Evolutionary conservation across 2,888 invertebrate species (phyloP).

Genomic region (Sipunculus nudus): DNA sequence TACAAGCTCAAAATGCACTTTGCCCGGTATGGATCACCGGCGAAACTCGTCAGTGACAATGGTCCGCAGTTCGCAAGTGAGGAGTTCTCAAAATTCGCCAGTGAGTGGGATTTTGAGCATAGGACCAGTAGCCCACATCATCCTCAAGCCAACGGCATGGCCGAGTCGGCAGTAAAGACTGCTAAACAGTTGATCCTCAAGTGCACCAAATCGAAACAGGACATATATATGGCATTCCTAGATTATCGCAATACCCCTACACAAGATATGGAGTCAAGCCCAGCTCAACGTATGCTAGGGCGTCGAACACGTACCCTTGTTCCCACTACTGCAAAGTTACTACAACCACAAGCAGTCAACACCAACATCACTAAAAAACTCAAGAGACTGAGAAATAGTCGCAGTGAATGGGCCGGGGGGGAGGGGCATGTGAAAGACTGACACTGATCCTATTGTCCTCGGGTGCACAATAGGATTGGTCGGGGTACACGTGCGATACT

Average conservation of each 20-base stretch:
- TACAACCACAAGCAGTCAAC: not conserved
- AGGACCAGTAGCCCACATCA: not conserved
- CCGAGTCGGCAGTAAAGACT: not conserved
- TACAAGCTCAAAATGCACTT: conserved; percentile 7
- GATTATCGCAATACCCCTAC: too few relatives aligned
- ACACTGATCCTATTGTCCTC: too few relatives aligned
- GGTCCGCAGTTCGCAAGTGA: not conserved
- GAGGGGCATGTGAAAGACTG: too few relatives aligned
- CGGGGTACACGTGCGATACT: too few relatives aligned
- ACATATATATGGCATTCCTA: too few relatives aligned
- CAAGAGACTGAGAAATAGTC: too few relatives aligned
- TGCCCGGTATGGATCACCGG: conserved; percentile 9
- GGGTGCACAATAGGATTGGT: too few relatives aligned
- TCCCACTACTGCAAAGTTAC: not conserved
- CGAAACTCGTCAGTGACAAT: conserved; percentile 3
- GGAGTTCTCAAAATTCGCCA: not conserved
- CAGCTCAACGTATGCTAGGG: too few relatives aligned
- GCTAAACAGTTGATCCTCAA: too few relatives aligned
- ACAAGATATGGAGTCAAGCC: too few relatives aligned
- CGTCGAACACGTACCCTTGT: not conserved
- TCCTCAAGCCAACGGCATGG: not conserved
- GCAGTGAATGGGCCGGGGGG: too few relatives aligned
- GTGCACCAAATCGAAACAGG: too few relatives aligned
- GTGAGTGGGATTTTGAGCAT: conserved; percentile 3
- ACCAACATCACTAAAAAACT: not conserved